phyloP scores from a whole-genome alignment of 2,888 invertebrate genomes.

The Furcula furcula region DNA sequence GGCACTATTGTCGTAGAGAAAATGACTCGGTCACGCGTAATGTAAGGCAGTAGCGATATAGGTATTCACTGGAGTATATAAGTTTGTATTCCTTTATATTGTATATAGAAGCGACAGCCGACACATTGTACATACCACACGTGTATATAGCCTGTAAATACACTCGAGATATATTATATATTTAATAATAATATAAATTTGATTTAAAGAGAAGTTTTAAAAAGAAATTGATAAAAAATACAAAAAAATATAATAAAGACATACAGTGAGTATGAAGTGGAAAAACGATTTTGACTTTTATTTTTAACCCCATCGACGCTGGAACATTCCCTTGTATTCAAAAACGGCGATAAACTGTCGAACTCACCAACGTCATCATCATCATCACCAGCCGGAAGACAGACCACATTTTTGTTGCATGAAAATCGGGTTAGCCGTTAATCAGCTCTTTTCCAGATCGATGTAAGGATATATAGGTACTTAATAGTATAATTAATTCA shows the following conservation, averaged over 20 bases:
- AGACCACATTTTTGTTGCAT: no score
- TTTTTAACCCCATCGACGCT: slow-evolving; percentile 25
- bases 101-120: slow-evolving; percentile 19
- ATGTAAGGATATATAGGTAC: no score
- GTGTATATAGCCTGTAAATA: slow-evolving; percentile 77
- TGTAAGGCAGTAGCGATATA: background rate
- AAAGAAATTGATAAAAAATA: slow-evolving; percentile 67
- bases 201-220: slow-evolving; percentile 75
- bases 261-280: slow-evolving; percentile 78
- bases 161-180: slow-evolving; percentile 67
- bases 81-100: slow-evolving; percentile 12
- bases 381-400: no score
- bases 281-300: slow-evolving; percentile 65
- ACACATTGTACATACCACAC: slow-evolving; percentile 58
- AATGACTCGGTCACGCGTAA: no score
- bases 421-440: no score
- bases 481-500: no score
- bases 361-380: no score
- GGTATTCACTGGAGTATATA: background rate
- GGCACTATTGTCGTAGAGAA: background rate
- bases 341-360: no score
- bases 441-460: no score
- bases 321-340: no score
- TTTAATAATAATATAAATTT: slow-evolving; percentile 75
- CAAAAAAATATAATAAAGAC: slow-evolving; percentile 74